These are phyloP conservation scores for Gryllus longicercus DNA, from an alignment of 2,888 invertebrate genomes.

Conservation along the genomic window DNA sequence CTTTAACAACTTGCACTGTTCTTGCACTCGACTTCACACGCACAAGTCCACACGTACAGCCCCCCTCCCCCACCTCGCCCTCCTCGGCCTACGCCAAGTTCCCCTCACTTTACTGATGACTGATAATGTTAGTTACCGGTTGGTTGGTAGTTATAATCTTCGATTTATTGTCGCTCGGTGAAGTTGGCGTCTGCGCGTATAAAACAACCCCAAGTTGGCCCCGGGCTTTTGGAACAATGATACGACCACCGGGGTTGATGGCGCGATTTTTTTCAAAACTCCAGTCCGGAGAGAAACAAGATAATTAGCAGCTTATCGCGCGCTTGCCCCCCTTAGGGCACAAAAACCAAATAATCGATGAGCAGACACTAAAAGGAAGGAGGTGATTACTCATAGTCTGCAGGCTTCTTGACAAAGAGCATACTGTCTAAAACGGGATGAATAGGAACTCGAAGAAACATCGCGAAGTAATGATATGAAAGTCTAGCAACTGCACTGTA, in stretches of 20 bases:
- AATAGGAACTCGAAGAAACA: too few relatives aligned
- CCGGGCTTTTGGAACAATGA: neutral
- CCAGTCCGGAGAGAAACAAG: neutral
- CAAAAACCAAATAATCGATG: conserved; percentile 23
- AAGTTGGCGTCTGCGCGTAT: neutral
- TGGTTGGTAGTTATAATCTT: neutral
- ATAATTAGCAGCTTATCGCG: conserved; percentile 3
- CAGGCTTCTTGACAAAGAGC: too few relatives aligned
- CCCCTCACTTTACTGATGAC: neutral
- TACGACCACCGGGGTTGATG: neutral
- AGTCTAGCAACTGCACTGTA: too few relatives aligned
- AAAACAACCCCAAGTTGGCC: conserved; percentile 3
- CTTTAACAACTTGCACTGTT: conserved; percentile 5
- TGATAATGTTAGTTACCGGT: neutral
- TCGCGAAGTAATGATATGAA: too few relatives aligned
- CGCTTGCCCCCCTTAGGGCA: neutral
- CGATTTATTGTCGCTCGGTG: neutral
- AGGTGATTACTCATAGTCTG: neutral
- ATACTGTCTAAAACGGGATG: too few relatives aligned
- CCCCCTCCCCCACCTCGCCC: neutral
- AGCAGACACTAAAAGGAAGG: conserved; percentile 18
- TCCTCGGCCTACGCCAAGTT: neutral
- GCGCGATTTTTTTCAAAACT: neutral
- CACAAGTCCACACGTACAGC: neutral
- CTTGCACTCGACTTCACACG: neutral